A percentile compares a stretch with the other conserved stretches of the same genome.
These are phyloP conservation scores for Rachycentron canadum DNA, from an alignment of 2,797 vertebrate species.

Conservation along the genomic window DNA sequence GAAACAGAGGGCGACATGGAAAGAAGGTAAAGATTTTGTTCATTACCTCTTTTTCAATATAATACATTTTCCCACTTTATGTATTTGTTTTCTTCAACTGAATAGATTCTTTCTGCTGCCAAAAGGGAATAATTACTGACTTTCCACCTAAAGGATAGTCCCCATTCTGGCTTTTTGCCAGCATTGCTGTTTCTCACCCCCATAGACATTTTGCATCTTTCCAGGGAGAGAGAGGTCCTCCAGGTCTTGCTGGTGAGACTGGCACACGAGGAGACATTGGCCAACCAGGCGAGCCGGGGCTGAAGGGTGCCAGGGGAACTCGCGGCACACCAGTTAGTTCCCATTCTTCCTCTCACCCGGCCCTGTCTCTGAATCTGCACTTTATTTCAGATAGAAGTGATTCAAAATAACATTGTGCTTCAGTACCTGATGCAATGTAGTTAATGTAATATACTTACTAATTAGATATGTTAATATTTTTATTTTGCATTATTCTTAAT, in stretches of 20 bases:
- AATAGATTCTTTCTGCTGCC: neutral
- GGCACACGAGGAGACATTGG: constrained; percentile 89
- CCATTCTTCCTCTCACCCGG: neutral
- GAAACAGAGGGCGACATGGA: constrained; percentile 91
- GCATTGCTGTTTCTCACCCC: neutral
- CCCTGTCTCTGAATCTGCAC: neutral
- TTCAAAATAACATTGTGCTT: neutral
- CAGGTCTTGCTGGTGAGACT: constrained; percentile 88
- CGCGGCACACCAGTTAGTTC: constrained; percentile 89
- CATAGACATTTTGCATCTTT: constrained; percentile 18
- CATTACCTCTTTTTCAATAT: neutral
- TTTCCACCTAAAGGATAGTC: neutral
- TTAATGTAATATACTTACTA: neutral
- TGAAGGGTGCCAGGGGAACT: constrained; percentile 95
- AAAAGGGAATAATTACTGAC: neutral
- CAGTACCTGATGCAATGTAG: neutral
- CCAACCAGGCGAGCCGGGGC: constrained; percentile 87
- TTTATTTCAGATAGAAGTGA: neutral
- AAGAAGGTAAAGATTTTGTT: constrained; percentile 88
- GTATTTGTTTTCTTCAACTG: neutral
- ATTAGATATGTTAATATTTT: neutral
- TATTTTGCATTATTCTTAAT: neutral
- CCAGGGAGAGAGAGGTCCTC: constrained; percentile 92
- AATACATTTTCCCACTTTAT: neutral
- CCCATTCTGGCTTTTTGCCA: neutral